A percentile compares a stretch with the other conserved stretches of the same genome.
phyloP scores from a whole-genome alignment of 2,888 invertebrate genomes.

The Heliothis peltigera region DNA sequence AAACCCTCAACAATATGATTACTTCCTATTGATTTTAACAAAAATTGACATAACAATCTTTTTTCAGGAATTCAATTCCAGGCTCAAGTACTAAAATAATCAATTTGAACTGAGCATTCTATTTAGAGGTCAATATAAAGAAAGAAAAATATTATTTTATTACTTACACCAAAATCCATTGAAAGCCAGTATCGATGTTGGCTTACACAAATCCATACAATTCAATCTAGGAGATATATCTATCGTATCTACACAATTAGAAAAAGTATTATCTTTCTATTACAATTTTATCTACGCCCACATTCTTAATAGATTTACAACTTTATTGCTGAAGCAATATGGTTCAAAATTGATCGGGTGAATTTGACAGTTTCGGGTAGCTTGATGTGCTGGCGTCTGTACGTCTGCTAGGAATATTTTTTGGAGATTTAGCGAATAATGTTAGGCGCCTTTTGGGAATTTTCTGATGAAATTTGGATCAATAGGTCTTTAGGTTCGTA shows the following conservation, averaged over 20 bases:
- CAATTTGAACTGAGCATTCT: not conserved
- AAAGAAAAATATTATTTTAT: conserved; percentile 20
- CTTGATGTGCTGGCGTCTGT: no score
- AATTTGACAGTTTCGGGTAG: no score
- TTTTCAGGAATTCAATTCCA: no score
- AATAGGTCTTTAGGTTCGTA: not conserved
- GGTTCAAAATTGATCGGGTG: no score
- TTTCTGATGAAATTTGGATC: conserved; percentile 1
- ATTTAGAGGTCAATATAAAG: no score
- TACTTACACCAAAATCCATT: conserved; percentile 29
- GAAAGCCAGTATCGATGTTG: conserved; percentile 27
- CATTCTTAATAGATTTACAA: no score
- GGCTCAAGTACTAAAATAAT: no score
- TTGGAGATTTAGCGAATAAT: conserved; percentile 9
- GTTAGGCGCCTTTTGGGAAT: not conserved
- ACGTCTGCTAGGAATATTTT: conserved; percentile 12
- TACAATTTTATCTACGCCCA: conserved; percentile 21
- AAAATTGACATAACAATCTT: no score
- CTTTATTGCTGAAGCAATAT: no score
- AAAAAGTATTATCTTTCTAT: conserved; percentile 14
- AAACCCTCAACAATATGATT: no score
- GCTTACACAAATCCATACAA: conserved; percentile 57
- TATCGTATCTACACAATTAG: conserved; percentile 47
- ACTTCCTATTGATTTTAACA: no score
- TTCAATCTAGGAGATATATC: conserved; percentile 41